Base-by-base conservation (phyloP, 2,113 vertebrate species). In the Eulacestoma nigropectus region DNA sequence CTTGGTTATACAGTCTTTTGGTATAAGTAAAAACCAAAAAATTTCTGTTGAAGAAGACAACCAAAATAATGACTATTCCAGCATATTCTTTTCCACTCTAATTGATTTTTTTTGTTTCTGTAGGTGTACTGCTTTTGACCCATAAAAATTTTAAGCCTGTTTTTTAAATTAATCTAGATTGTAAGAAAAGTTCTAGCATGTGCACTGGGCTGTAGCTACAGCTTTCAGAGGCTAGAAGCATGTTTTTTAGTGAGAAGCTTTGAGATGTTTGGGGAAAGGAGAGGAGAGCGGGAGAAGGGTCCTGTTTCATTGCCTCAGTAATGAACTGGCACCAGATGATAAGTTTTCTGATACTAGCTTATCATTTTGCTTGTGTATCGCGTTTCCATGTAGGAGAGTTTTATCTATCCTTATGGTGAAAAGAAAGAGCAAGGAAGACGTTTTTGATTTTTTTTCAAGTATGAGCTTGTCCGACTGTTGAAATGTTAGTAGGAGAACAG, bases 261-360 rank as follows among this genome's bases (percentile, higher is more conserved):
- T 44, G 33, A 59, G 47, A 30, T 67, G 19, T 77, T 37, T 37
- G n/a, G 19, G 23, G 29, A n/a, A 35, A 30, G 33, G 25, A 27
- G 18, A 59, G 13, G 21, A 76, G 44, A 35, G 13, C 2, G 4
- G 20, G 53, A 59, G 19, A 55, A 46, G 11, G 27, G 16, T 50
- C 19, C 21, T 0, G 0, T 65, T 25, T 62, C 12, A 8, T 65
- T 78, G n/a, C 37, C 13, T 75, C 15, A 9, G 0, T 50, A 70
- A 53, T 68, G 17, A 72, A 41, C 42, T 95, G 52, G 15, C 47
- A 76, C 17, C 47, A 79, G 57, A 32, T 15, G 7, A 5, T 57
- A 35, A 85, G 19, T 63, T 68, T 75, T 68, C 53, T 52, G 26
- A 59, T 60, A 18, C 5, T 67, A 22, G 32, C 20, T 64, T 83